Evolutionary conservation across 2,888 invertebrate species (phyloP).

Genomic region (Phlogophora meticulosa): DNA sequence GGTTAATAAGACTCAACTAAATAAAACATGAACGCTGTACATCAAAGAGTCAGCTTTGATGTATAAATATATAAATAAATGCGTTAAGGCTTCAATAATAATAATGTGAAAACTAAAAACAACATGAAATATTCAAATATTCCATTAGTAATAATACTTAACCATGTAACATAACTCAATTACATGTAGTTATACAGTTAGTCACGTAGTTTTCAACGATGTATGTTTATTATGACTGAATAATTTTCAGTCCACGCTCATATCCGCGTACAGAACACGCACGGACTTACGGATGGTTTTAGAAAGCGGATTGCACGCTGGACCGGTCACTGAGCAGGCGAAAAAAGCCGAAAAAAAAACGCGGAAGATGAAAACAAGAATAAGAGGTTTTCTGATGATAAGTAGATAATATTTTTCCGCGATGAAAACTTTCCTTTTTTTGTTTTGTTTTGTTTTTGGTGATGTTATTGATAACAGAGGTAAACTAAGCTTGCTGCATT

Average conservation of each 20-base stretch:
- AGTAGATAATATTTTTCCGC: constrained; percentile 36
- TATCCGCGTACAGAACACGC: constrained; percentile 87
- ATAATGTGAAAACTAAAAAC: background rate
- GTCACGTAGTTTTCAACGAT: constrained; percentile 44
- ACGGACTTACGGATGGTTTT: constrained; percentile 79
- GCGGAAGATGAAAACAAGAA: constrained; percentile 69
- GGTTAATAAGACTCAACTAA: background rate
- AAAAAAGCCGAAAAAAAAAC: constrained; percentile 80
- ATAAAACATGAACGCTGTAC: background rate
- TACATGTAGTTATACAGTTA: constrained; percentile 42
- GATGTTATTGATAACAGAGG: background rate
- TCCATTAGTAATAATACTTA: constrained; percentile 9
- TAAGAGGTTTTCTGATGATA: constrained; percentile 43
- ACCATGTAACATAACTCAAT: constrained; percentile 42
- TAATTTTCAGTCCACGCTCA: constrained; percentile 74
- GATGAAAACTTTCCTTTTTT: constrained; percentile 31
- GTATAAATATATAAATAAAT: background rate
- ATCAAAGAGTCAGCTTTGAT: background rate
- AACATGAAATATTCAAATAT: constrained; percentile 4
- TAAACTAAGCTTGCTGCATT: background rate
- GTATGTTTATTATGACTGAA: constrained; percentile 66
- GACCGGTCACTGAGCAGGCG: constrained; percentile 80
- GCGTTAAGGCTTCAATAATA: background rate
- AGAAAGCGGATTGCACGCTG: constrained; percentile 87
- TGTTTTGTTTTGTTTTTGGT: background rate